Base-by-base conservation (phyloP, 2,797 vertebrate genomes). In the Smutsia temminckii region DNA sequence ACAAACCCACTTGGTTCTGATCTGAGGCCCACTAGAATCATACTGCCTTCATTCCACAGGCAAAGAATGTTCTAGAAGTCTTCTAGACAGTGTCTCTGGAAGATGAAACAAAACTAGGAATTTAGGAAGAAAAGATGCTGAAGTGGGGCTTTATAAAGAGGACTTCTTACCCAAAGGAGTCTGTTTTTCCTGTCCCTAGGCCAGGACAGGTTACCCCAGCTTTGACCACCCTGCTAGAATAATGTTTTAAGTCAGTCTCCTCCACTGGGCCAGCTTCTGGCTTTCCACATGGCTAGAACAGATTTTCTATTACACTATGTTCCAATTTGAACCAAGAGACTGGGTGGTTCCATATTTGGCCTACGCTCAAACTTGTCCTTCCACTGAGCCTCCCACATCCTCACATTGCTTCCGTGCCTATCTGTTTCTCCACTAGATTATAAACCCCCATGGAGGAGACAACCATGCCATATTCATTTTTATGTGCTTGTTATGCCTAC, bases 171-270 rank as follows among this genome's bases (percentile, higher is more conserved):
- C 85, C 59, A 78, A 18, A 7, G 63, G 57, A 78, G 63, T 87
- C 55, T 95, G 46, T 91, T 97, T 49, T 83, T 46, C 72, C 88
- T 92, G 78, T 90, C 40, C 80, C 66, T 64, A 80, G 66, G 91
- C 66, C 59, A 96, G 66, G 57, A 49, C 17, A 89, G 86, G 85
- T 17, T 61, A 84, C 79, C 91, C 94, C 83, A 49, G 66, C 83
- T 96, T 93, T 97, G 83, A 93, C 90, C 93, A 85, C 83, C 87
- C 40, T 49, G 86, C 69, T 59, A 72, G 88, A 78, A 78, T 94
- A 71, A 91, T 91, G 95, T 95, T 97, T 97, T 91, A 95, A 94
- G 95, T 94, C 74, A 95, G 69, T 59, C n/a, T 68, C 51, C 29
- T 95, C 85, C 85, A 72, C 42, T 17, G 2, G 29, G 37, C 53